Evolutionary conservation across 2,888 invertebrate genomes (phyloP).

Genomic region (Tinea semifulvella): DNA sequence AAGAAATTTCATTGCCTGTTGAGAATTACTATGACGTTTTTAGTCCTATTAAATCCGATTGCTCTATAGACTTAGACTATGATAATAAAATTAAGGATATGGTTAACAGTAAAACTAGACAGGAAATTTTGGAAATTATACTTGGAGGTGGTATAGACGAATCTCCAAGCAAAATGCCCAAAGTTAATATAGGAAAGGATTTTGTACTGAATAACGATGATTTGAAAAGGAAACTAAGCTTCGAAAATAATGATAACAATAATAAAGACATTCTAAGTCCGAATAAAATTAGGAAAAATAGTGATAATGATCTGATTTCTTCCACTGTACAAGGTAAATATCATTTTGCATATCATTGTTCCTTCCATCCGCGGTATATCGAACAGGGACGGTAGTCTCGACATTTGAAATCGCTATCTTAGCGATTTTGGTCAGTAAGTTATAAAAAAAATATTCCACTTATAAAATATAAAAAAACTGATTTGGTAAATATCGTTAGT

Average conservation of each 20-base stretch:
- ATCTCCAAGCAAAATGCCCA: slow-evolving; percentile 40
- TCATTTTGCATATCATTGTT: too few species aligned
- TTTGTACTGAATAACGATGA: slow-evolving; percentile 17
- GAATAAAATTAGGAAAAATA: slow-evolving; percentile 45
- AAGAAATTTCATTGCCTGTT: slow-evolving; percentile 44
- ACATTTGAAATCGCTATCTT: too few species aligned
- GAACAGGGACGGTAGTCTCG: too few species aligned
- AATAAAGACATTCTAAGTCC: slow-evolving; percentile 42
- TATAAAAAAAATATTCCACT: too few species aligned
- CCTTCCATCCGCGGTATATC: too few species aligned
- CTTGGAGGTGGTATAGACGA: slow-evolving; percentile 41
- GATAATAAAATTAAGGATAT: slow-evolving; percentile 53
- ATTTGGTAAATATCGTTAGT: too few species aligned
- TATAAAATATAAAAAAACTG: too few species aligned
- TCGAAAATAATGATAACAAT: slow-evolving; percentile 43
- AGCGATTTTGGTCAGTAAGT: too few species aligned
- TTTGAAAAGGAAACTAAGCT: slow-evolving; percentile 39
- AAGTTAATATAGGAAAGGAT: slow-evolving; percentile 45
- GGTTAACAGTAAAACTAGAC: slow-evolving; percentile 51
- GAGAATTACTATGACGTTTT: slow-evolving; percentile 25
- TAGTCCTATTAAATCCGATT: slow-evolving; percentile 56
- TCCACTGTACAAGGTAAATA: slow-evolving; percentile 57
- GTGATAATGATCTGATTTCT: slow-evolving; percentile 50
- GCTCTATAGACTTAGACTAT: slow-evolving; percentile 47
- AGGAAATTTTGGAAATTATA: slow-evolving; percentile 62